Evolutionary conservation across 1,140 invertebrate species (phyloP).

Genomic region (Mizuhopecten yessoensis): DNA sequence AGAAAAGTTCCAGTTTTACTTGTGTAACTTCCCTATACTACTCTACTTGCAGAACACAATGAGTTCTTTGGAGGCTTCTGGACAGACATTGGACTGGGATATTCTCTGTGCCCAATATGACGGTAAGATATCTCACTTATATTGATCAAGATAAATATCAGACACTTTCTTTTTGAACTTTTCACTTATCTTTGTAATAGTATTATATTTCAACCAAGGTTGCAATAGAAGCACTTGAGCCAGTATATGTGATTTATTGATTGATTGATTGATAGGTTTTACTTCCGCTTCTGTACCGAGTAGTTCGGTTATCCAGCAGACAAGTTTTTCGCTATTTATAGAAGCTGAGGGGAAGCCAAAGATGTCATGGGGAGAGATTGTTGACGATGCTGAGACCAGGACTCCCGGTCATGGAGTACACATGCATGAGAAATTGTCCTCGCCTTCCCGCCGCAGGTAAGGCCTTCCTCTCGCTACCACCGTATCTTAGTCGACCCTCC

Average conservation of each 20-base stretch:
- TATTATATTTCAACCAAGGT: too few relatives aligned
- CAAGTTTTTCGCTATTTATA: not conserved
- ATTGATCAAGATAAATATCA: too few relatives aligned
- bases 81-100: slow-evolving; percentile 78
- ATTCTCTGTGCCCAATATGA: slow-evolving; percentile 80
- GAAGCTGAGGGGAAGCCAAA: slow-evolving; percentile 6
- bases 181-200: too few relatives aligned
- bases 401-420: slow-evolving; percentile 95
- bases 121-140: slow-evolving; percentile 63
- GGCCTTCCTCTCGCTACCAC: not conserved
- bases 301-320: too few relatives aligned
- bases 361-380: slow-evolving; percentile 85
- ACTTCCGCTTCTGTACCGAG: too few relatives aligned
- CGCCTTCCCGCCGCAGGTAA: slow-evolving; percentile 92
- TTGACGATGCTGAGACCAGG: slow-evolving; percentile 87
- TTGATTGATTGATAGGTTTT: too few relatives aligned
- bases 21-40: too few relatives aligned
- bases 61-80: slow-evolving; percentile 72
- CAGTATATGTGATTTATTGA: too few relatives aligned
- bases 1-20: too few relatives aligned
- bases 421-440: slow-evolving; percentile 96
- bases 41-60: slow-evolving; percentile 73
- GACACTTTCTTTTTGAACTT: too few relatives aligned
- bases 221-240: too few relatives aligned
- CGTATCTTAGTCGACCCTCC: too few relatives aligned